Conservation (phyloP, 2,113 vertebrate species). For the Caretta caretta region DNA sequence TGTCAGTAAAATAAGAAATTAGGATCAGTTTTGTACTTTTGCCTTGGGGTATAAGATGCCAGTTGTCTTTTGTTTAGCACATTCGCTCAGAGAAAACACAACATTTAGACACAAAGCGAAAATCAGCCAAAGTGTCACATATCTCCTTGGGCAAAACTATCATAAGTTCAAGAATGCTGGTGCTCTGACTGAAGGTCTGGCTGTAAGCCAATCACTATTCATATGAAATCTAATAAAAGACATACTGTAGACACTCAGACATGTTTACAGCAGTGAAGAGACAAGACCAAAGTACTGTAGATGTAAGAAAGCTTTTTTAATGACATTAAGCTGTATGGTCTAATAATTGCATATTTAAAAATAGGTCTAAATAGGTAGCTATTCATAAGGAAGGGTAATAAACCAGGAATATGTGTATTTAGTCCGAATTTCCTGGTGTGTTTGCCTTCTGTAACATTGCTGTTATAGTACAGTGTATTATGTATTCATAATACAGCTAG, state of each 20-base stretch:
- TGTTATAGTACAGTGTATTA: not conserved
- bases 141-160: not conserved
- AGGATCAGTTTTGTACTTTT: not conserved
- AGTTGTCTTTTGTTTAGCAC: not conserved
- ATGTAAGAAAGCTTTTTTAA: not conserved
- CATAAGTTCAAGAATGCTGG: not conserved
- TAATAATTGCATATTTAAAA: not conserved
- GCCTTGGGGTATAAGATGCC: not conserved
- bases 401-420: not conserved
- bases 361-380: not conserved
- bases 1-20: not conserved
- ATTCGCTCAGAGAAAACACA: not conserved
- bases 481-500: not conserved
- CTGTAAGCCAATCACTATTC: not conserved
- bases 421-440: not conserved
- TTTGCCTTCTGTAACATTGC: not conserved
- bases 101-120: not conserved
- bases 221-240: not conserved
- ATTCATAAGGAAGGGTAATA: not conserved
- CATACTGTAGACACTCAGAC: not conserved
- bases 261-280: not conserved
- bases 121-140: fast-evolving
- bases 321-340: not conserved
- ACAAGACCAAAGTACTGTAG: not conserved
- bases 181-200: not conserved